Evolutionary conservation across 2,113 vertebrate species (phyloP), one percentile per base, ranked within the genome.

Genomic region (Cephalopterus ornatus): DNA sequence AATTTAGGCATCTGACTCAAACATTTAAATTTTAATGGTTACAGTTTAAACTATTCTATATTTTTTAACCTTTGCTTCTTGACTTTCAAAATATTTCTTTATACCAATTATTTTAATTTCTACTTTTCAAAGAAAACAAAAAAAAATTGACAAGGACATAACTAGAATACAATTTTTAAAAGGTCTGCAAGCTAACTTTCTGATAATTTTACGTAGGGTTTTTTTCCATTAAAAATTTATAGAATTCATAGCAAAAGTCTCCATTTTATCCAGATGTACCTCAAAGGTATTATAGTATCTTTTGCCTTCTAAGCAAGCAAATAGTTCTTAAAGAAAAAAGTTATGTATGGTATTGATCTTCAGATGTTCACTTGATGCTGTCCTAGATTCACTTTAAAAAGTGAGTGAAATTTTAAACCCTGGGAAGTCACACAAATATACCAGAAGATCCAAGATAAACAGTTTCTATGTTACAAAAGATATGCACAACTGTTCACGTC

Each of bases 401-500:
- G 3, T 22, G 13, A 72, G 16, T 55, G 47, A 13, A 9, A 20
- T 75, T 89, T 76, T 67, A 77, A 74, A 47, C 5, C 18, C 23
- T 47, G 21, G 9, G 7, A 82, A 87, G 33, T 81, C 19, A 9
- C 14, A 37, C 7, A 63, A 50, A 65, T 44, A 52, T 58, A 63
- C 26, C 17, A 80, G 67, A 55, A 56, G 17, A 23, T 75, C 0
- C 6, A 42, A 66, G 42, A 18, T 56, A 49, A 93, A 30, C 14
- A 20, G 33, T 41, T 52, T 62, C 7, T 63, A 0, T 39, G 4
- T 78, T 89, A 17, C 10, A 30, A 24, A 75, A 59, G 10, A 7
- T 12, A 8, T 0, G 3, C 14, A 16, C 14, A 28, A 1, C 37
- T 76, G 4, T 62, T 82, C 19, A 17, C 4, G 0, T 41, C 8